Evolutionary conservation across 2,113 vertebrate species (phyloP).

Genomic region (Peromyscus maniculatus): DNA sequence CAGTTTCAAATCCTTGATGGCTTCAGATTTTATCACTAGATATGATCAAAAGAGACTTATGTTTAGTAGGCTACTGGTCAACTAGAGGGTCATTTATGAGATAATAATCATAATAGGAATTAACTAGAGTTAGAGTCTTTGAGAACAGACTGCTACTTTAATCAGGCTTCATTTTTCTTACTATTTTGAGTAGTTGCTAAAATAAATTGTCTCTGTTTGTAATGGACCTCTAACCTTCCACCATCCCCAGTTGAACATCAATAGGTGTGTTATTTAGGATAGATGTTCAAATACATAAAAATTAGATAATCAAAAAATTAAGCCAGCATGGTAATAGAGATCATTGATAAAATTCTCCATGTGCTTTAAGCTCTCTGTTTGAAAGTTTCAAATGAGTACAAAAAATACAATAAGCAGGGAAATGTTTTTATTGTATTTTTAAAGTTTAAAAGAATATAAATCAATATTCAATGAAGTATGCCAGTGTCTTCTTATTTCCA

Average conservation of each 20-base stretch:
- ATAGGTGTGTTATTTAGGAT: not conserved
- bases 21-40: not conserved
- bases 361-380: not conserved
- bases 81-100: not conserved
- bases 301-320: slow-evolving; percentile 30
- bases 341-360: not conserved
- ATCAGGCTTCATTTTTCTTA: not conserved
- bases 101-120: not conserved
- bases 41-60: not conserved
- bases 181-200: slow-evolving; percentile 24
- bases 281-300: slow-evolving; percentile 41
- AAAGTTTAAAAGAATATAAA: slow-evolving; percentile 18
- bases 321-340: not conserved
- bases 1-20: not conserved
- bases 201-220: slow-evolving; percentile 12
- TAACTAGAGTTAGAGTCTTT: slow-evolving; percentile 26
- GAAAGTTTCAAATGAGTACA: not conserved
- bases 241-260: not conserved
- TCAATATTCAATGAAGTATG: not conserved
- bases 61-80: not conserved
- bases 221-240: slow-evolving; percentile 1
- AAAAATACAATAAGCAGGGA: not conserved
- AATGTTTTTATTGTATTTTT: slow-evolving; percentile 36
- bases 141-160: not conserved
- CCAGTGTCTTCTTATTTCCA: not conserved